Evolutionary conservation across 37 sponge, comb jelly and placozoan genomes (phyloP).

Genomic region (Tethya wilhelma): DNA sequence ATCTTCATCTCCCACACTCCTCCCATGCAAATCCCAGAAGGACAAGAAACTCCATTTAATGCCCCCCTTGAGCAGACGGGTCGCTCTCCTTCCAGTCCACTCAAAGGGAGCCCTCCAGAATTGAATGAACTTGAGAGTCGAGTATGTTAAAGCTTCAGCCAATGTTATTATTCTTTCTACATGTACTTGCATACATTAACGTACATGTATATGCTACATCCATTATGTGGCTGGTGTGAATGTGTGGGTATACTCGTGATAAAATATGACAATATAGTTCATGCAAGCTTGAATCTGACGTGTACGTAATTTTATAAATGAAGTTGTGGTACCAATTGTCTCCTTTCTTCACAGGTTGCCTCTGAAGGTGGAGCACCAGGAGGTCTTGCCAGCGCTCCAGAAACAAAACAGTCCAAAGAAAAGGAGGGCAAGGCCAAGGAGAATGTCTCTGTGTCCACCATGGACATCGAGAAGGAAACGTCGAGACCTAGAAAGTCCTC

Average conservation of each 20-base stretch:
- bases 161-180: no score
- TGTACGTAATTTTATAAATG: background rate
- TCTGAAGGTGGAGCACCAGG: background rate
- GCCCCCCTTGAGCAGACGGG: background rate
- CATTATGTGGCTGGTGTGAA: background rate
- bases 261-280: background rate
- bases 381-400: background rate
- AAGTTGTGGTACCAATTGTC: background rate
- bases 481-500: background rate
- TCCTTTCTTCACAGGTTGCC: background rate
- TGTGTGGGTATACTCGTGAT: background rate
- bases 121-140: background rate
- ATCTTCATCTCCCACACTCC: background rate
- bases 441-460: background rate
- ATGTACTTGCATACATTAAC: background rate
- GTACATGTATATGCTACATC: background rate
- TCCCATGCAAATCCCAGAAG: slow-evolving; percentile 1
- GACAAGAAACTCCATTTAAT: background rate
- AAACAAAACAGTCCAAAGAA: background rate
- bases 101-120: background rate
- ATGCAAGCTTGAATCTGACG: background rate
- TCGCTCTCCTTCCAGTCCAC: background rate
- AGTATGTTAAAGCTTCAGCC: no score
- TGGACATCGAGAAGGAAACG: slow-evolving; percentile 1
- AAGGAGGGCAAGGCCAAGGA: background rate